Evolutionary conservation across 2,113 vertebrate species (phyloP).

Genomic region (Myrmophylax atrothorax): DNA sequence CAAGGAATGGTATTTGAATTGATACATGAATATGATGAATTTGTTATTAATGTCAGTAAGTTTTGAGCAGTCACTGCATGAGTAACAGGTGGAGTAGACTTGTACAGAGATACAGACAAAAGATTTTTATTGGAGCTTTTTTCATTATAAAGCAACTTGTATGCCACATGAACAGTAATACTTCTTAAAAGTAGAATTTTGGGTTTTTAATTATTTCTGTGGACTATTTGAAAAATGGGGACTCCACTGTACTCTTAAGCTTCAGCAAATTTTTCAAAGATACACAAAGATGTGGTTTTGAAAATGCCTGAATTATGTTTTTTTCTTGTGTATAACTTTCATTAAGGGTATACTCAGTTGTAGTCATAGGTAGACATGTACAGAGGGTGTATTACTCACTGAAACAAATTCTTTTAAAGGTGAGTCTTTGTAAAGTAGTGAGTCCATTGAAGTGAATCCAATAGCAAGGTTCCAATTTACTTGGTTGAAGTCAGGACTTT

Average conservation of each 20-base stretch:
- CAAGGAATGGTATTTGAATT: not conserved
- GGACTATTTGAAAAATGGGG: not conserved
- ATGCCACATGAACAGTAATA: not conserved
- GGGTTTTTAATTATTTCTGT: not conserved
- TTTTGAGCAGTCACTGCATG: not conserved
- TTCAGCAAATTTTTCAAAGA: not conserved
- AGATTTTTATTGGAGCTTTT: not conserved
- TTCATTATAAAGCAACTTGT: not conserved
- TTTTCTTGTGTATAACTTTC: not conserved
- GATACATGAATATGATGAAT: not conserved
- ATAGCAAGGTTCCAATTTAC: not conserved
- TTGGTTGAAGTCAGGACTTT: not conserved
- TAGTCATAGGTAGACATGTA: not conserved
- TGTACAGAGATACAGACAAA: not conserved
- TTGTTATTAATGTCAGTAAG: not conserved
- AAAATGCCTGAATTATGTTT: not conserved
- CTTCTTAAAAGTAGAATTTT: not conserved
- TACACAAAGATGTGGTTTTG: not conserved
- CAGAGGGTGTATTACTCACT: not conserved
- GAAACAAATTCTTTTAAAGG: not conserved
- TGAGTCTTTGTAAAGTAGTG: not conserved
- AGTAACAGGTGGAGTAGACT: not conserved
- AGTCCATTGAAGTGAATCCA: not conserved
- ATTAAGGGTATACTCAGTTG: not conserved
- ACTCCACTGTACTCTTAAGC: not conserved